Base-by-base conservation (phyloP, 2,113 vertebrate genomes). In the Helogale parvula region DNA sequence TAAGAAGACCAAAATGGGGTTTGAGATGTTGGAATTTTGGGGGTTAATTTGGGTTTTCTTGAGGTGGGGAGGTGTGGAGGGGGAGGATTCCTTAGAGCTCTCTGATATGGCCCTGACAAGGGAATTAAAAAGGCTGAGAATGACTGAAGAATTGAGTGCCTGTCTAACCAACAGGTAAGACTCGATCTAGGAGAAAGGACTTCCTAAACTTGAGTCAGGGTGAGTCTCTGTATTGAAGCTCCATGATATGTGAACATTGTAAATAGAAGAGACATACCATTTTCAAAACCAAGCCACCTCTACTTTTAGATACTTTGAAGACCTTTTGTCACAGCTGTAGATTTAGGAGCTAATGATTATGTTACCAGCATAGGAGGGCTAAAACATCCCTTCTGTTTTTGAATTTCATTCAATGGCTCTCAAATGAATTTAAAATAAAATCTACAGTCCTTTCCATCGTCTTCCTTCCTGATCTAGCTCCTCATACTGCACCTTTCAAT, bases 111-210 rank as follows among this genome's bases (percentile, higher is more conserved):
- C 29, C 17, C 54, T 83, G 50, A 57, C 16, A 94, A 81, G 14
- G 14, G 14, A 84, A 50, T 50, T 77, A 80, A 31, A 68, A 97
- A 92, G 74, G 77, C 33, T 52, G 29, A 72, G 38, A 93, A 35
- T 93, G 74, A 57, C 33, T 88, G 57, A 94, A 88, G 57, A 92
- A 77, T 69, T 82, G 86, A 77, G 33, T 82, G 33, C 21, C 71
- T 83, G 15, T 90, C 33, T 83, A 50, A 17, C 12, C 23, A 57
- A 68, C 2, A 25, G 17, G 21, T 35, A 76, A 94, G 85, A 89
- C 7, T n/a, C 69, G 33, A 3, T 89, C 16, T 66, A 60, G 65
- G 68, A 94, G 35, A 96, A 92, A 94, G 17, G 21, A 29, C 11
- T 85, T 81, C 72, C 66, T 82, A 45, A 79, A 77, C 52, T 79